Evolutionary conservation across 2,888 invertebrate species (phyloP), one percentile per base, ranked within the genome.

Genomic region (Nomada fucata): DNA sequence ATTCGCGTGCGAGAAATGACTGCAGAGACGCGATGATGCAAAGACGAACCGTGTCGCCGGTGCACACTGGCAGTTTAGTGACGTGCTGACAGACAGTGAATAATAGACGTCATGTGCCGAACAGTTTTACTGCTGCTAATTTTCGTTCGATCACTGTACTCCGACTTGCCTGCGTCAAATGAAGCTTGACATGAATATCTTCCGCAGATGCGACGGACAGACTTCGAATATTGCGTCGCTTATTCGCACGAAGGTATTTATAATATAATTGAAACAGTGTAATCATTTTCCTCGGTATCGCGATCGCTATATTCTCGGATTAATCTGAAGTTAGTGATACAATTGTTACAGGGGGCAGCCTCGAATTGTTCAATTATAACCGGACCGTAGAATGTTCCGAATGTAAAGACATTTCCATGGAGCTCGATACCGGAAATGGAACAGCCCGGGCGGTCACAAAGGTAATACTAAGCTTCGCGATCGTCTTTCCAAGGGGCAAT

Each of bases 401-500:
- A 47, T 15, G 23, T 10, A 23, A 55, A 55, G 23, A 20, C 15
- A 0, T 18, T 47, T n/a, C 29, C 36, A 36, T 36, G 36, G 36
- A 36, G 36, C 36, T 36, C 36, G 36, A 36, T 36, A 5, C 5
- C 15, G 23, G n/a, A 13, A 59, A 9, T 3, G 20, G 57, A 55
- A 18, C 1, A 15, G 20, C 23, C 42, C 4, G 7, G 15, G n/a
- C 0, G 18, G n/a, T 47, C 23, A n/a, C 60, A 65, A 52, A 78
- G 80, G 80, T 73, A 81, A 78, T 2, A 36, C 29, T 73, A 57
- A 57, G n/a, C 61, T 13, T 29, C 18, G 60, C 26, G 60, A 61
- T 61, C 44, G 50, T 71, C 60, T 78, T 73, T 78, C 64, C 13
- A n/a, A 29, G n/a, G 2, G 3, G 2, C 11, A 59, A 69, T 13